These are phyloP conservation scores for Tricholaema leucomelas DNA, from an alignment of 2,113 vertebrate genomes.

Conservation along the genomic window DNA sequence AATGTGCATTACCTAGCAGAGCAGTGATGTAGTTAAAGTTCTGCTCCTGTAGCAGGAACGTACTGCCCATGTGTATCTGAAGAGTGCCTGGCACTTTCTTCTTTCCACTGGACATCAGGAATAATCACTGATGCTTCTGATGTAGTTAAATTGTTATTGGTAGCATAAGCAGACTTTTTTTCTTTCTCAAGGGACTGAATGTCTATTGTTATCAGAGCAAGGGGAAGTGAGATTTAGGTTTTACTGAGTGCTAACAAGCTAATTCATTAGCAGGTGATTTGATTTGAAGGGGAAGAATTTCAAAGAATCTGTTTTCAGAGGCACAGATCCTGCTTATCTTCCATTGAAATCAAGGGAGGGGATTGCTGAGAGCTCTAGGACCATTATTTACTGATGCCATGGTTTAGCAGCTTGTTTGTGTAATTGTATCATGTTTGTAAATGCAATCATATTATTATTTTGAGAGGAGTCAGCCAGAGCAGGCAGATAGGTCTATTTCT, in stretches of 20 bases:
- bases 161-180: neutral
- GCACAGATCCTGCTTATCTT: neutral
- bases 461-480: neutral
- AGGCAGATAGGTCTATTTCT: neutral
- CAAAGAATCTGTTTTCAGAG: neutral
- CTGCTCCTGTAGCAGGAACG: neutral
- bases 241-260: neutral
- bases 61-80: neutral
- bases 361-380: neutral
- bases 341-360: neutral
- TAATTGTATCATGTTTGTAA: neutral
- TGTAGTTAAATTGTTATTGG: neutral
- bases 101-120: neutral
- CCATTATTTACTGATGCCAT: neutral
- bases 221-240: neutral
- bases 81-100: neutral
- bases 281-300: neutral
- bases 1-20: neutral
- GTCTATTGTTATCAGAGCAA: neutral
- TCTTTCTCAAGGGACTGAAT: neutral
- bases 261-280: neutral
- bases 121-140: neutral
- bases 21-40: neutral
- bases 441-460: neutral
- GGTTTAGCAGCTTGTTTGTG: neutral